Percentiles rank a stretch among this genome's conserved stretches.
These are phyloP conservation scores for Carterocephalus palaemon DNA, from an alignment of 2,888 invertebrate species.

Conservation along the genomic window DNA sequence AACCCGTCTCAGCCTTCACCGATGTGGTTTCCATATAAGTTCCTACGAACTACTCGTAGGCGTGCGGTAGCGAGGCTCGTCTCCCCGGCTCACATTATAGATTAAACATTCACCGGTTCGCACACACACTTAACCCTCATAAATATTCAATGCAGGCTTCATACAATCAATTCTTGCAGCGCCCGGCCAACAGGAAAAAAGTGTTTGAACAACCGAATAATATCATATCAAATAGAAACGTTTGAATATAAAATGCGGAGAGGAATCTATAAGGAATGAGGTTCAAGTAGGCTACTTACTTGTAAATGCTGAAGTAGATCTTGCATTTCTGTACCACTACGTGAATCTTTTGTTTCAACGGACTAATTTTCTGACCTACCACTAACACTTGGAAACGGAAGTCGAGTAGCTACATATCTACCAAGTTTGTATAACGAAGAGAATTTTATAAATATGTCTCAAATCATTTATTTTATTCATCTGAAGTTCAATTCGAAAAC, in stretches of 20 bases:
- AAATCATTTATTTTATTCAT: too few relatives aligned
- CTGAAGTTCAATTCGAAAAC: constrained; percentile 15
- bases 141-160: constrained; percentile 72
- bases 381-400: too few relatives aligned
- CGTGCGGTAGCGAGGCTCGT: constrained; percentile 33
- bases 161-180: constrained; percentile 74
- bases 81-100: constrained; percentile 58
- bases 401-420: too few relatives aligned
- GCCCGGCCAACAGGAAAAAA: constrained; percentile 56
- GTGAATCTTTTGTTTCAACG: too few relatives aligned
- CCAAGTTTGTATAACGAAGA: too few relatives aligned
- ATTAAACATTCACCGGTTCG: constrained; percentile 77
- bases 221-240: constrained; percentile 64
- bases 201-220: constrained; percentile 65
- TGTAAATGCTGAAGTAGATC: too few relatives aligned
- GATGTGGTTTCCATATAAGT: constrained; percentile 30
- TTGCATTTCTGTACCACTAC: too few relatives aligned
- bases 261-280: constrained; percentile 23
- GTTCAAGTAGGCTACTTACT: too few relatives aligned
- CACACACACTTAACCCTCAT: constrained; percentile 77
- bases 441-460: too few relatives aligned
- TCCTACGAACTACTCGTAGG: constrained; percentile 31
- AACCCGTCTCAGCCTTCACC: constrained; percentile 9
- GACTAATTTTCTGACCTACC: too few relatives aligned
- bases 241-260: constrained; percentile 66